phyloP scores from a whole-genome alignment of 2,113 vertebrate species.

The Cercopithecus mona region DNA sequence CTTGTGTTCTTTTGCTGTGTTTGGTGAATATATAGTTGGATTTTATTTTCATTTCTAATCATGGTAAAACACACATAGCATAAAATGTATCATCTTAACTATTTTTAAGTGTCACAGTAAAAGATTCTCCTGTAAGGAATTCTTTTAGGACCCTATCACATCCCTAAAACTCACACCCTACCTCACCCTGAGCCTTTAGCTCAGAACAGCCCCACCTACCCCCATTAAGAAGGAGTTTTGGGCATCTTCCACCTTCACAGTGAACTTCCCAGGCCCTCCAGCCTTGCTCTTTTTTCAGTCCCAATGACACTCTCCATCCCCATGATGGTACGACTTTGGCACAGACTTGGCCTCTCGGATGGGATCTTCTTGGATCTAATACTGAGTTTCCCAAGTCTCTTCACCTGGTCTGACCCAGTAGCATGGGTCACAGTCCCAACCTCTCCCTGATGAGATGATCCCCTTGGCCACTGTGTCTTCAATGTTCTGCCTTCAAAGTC shows the following conservation, averaged over 20 bases:
- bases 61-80: not conserved
- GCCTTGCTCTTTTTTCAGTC: not conserved
- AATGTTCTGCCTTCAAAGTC: not conserved
- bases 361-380: not conserved
- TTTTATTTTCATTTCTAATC: slow-evolving; percentile 38
- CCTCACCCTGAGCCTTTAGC: not conserved
- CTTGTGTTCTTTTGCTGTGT: not conserved
- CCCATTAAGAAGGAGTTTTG: not conserved
- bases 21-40: not conserved
- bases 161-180: not conserved
- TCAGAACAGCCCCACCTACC: not conserved
- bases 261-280: not conserved
- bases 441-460: not conserved
- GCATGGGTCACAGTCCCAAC: not conserved
- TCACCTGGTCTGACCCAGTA: not conserved
- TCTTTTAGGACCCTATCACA: not conserved
- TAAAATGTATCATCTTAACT: not conserved
- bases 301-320: not conserved
- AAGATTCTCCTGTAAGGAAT: not conserved
- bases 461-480: not conserved
- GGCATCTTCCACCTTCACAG: not conserved
- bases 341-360: not conserved
- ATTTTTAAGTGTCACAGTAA: not conserved
- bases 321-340: not conserved
- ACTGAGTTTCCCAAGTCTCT: not conserved